Percentiles rank a stretch among this genome's conserved stretches.
These are phyloP conservation scores for Zophobas morio DNA, from an alignment of 1,140 invertebrate genomes.

Conservation along the genomic window DNA sequence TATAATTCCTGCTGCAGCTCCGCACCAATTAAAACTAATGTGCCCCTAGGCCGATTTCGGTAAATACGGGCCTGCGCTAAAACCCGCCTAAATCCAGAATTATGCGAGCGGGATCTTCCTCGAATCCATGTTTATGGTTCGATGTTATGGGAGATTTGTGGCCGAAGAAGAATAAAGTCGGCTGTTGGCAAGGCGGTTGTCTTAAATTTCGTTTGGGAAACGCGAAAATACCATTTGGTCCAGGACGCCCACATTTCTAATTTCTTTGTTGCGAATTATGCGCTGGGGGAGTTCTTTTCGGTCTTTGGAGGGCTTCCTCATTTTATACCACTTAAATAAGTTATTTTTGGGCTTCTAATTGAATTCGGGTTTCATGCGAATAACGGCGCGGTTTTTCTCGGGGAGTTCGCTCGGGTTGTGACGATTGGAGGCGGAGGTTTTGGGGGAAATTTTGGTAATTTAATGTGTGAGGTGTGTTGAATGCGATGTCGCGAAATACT, in stretches of 20 bases:
- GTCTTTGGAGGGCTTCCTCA: background rate
- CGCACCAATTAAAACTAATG: slow-evolving; percentile 17
- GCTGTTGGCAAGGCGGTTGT: background rate
- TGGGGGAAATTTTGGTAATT: no score
- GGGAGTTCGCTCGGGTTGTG: no score
- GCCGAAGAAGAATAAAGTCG: slow-evolving; percentile 7
- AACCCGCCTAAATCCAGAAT: slow-evolving; percentile 7
- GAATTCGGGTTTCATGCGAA: no score
- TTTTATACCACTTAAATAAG: no score
- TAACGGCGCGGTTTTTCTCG: no score
- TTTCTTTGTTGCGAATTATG: background rate
- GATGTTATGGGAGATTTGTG: slow-evolving; percentile 16
- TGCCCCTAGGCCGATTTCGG: background rate
- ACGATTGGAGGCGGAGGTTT: no score
- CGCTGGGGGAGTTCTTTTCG: background rate
- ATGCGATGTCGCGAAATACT: no score
- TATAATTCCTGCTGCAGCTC: no score
- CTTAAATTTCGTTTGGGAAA: slow-evolving; percentile 1
- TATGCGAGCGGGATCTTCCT: background rate
- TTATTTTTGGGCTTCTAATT: no score
- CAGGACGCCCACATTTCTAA: background rate
- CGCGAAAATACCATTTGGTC: background rate
- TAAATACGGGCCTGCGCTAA: background rate
- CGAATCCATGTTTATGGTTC: slow-evolving; percentile 19
- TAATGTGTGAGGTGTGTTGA: no score